A percentile compares a stretch with the other conserved stretches of the same genome.
phyloP scores from a whole-genome alignment of 2,888 invertebrate genomes.

The Sclerodermus sp. region DNA sequence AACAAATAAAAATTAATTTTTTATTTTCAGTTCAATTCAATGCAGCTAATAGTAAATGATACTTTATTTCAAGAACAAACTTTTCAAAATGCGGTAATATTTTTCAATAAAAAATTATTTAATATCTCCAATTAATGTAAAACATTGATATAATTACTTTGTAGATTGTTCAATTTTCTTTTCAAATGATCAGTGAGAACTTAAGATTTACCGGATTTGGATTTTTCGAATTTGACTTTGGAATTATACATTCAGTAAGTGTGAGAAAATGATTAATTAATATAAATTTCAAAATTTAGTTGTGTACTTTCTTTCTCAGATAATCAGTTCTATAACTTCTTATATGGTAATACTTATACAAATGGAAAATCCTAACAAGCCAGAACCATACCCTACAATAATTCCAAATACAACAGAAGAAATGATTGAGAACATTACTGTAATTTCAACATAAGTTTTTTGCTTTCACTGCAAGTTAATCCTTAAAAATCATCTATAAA shows the following conservation, averaged over 20 bases:
- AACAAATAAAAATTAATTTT: not conserved
- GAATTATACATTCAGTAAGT: not conserved
- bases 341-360: too few relatives aligned
- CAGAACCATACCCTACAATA: too few relatives aligned
- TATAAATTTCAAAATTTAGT: too few relatives aligned
- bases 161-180: not conserved
- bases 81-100: not conserved
- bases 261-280: too few relatives aligned
- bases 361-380: too few relatives aligned
- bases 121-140: too few relatives aligned
- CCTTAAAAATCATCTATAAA: too few relatives aligned
- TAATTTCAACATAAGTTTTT: not conserved
- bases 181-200: not conserved
- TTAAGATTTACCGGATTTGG: not conserved
- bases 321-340: too few relatives aligned
- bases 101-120: not conserved
- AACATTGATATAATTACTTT: not conserved
- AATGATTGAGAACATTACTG: too few relatives aligned
- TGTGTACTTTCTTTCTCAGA: too few relatives aligned
- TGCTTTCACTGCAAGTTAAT: too few relatives aligned
- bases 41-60: not conserved
- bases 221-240: not conserved
- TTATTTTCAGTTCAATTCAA: not conserved
- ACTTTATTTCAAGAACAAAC: not conserved
- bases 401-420: too few relatives aligned